Percentiles rank a stretch among this genome's conserved stretches.
These are phyloP conservation scores for Chalcis sispes DNA, from an alignment of 2,888 invertebrate species.

Conservation along the genomic window DNA sequence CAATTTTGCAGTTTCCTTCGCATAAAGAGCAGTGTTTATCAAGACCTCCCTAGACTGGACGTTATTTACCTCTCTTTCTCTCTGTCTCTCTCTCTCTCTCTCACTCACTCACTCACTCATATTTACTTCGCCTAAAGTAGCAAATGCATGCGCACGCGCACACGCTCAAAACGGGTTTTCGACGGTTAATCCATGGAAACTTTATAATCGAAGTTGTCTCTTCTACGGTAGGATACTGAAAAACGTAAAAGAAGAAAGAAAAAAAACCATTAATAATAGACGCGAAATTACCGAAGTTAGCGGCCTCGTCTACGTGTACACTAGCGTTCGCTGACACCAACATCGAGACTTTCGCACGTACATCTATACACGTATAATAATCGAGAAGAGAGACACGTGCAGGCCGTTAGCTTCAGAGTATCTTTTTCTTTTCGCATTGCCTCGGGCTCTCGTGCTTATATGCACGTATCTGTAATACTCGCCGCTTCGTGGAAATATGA, in stretches of 20 bases:
- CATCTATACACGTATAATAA: too few species aligned
- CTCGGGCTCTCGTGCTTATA: background rate
- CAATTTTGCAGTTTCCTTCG: background rate
- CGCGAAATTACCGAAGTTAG: constrained; percentile 40
- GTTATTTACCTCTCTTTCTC: constrained; percentile 22
- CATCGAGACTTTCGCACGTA: too few species aligned
- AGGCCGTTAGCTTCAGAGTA: background rate
- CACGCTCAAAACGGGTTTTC: constrained; percentile 9
- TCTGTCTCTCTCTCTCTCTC: too few species aligned
- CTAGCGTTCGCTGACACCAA: background rate
- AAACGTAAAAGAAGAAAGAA: too few species aligned
- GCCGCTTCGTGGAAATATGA: constrained; percentile 24
- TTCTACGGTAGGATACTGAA: too few species aligned
- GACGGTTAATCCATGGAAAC: constrained; percentile 1
- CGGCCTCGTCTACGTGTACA: constrained; percentile 12
- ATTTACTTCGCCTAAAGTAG: too few species aligned
- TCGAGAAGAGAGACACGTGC: background rate
- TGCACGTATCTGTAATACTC: too few species aligned
- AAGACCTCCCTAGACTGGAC: background rate
- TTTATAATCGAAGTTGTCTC: background rate
- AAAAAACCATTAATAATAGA: too few species aligned
- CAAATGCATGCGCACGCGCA: too few species aligned
- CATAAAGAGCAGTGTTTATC: constrained; percentile 18
- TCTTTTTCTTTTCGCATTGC: background rate
- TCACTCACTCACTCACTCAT: too few species aligned